These are phyloP conservation scores for Leptobrachium leishanense DNA, from an alignment of 2,113 vertebrate genomes.

Conservation along the genomic window DNA sequence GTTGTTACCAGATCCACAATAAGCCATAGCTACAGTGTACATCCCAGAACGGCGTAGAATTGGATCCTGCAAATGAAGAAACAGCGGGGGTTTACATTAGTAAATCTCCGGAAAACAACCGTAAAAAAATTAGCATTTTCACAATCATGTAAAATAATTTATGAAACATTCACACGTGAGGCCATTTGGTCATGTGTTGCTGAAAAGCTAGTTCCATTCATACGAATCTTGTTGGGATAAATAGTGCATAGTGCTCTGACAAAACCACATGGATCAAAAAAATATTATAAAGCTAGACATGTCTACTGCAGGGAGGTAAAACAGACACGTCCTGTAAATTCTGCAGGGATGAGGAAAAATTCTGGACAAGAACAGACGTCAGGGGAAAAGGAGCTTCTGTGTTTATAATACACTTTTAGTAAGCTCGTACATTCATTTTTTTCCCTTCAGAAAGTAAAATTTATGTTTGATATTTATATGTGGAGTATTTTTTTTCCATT, in stretches of 20 bases:
- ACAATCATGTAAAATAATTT: background rate
- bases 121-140: background rate
- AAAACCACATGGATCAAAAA: background rate
- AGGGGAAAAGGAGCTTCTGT: background rate
- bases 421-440: background rate
- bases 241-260: background rate
- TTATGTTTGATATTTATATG: background rate
- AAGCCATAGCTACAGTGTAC: slow-evolving; percentile 99
- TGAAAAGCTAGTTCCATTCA: slow-evolving; percentile 10
- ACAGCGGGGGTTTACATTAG: background rate
- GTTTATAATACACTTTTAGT: background rate
- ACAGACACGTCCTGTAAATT: slow-evolving; percentile 30
- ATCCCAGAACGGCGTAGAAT: slow-evolving; percentile 96
- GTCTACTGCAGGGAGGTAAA: slow-evolving; percentile 32
- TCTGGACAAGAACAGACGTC: background rate
- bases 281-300: slow-evolving; percentile 10
- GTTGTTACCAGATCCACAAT: slow-evolving; percentile 98
- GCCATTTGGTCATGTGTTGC: background rate
- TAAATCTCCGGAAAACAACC: background rate
- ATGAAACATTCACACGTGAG: background rate
- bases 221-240: background rate
- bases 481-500: background rate
- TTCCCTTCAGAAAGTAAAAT: background rate
- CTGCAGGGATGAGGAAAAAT: slow-evolving; percentile 21
- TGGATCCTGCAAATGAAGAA: slow-evolving; percentile 78